These are phyloP conservation scores for Cydia pomonella DNA, from an alignment of 1,140 invertebrate species.

Conservation along the genomic window DNA sequence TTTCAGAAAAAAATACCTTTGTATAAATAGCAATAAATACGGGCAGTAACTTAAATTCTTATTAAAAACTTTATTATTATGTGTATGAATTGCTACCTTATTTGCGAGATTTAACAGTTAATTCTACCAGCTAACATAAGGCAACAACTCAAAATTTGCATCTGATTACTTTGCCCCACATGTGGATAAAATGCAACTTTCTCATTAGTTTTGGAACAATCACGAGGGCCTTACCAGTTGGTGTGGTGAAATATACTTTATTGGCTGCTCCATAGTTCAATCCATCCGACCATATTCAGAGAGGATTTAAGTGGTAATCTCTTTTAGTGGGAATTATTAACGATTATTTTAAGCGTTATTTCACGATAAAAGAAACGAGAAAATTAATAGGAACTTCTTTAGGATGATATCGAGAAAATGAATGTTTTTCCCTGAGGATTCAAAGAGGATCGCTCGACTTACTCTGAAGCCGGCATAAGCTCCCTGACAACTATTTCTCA, in stretches of 20 bases:
- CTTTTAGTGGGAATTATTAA: not conserved
- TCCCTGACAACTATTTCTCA: conserved; percentile 20
- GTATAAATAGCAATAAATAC: not conserved
- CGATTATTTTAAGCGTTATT: not conserved
- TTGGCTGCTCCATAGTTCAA: conserved; percentile 9
- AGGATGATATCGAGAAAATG: conserved; percentile 12
- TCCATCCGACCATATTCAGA: conserved; percentile 14
- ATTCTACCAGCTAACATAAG: no score
- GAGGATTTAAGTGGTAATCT: no score
- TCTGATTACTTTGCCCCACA: no score
- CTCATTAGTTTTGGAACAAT: no score
- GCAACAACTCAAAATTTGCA: no score
- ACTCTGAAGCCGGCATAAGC: conserved; percentile 13
- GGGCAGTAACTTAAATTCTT: not conserved
- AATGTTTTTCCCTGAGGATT: not conserved
- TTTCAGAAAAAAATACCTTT: conserved; percentile 7
- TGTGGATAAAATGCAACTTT: no score
- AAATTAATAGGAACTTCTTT: conserved; percentile 14
- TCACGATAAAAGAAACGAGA: conserved; percentile 8
- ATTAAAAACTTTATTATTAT: not conserved
- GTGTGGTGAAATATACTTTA: no score
- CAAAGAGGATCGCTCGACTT: conserved; percentile 4
- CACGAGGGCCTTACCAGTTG: no score
- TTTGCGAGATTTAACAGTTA: no score
- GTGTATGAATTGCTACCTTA: not conserved